These are phyloP conservation scores for Lithophane socia DNA, from an alignment of 2,888 invertebrate species.

Conservation along the genomic window DNA sequence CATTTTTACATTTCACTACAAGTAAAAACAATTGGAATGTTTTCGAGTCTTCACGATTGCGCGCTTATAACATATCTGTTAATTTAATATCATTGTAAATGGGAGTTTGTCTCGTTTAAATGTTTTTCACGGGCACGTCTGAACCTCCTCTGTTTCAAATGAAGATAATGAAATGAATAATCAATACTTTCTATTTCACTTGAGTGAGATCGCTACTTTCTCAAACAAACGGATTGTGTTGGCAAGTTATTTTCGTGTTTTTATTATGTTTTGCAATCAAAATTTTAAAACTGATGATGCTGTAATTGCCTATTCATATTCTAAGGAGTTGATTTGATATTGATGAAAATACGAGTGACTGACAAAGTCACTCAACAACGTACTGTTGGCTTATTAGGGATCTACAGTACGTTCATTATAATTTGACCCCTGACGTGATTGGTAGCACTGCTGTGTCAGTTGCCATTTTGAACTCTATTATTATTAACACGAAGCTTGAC, in stretches of 20 bases:
- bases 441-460: no score
- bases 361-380: not conserved
- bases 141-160: slow-evolving; percentile 20
- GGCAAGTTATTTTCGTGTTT: slow-evolving; percentile 9
- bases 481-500: no score
- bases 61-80: no score
- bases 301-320: not conserved
- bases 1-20: no score
- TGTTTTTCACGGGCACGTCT: not conserved
- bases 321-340: not conserved
- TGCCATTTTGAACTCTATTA: no score
- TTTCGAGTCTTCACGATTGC: no score
- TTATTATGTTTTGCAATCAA: no score
- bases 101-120: not conserved
- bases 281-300: not conserved
- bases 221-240: slow-evolving; percentile 17
- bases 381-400: not conserved
- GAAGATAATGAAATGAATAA: slow-evolving; percentile 32
- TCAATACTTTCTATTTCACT: slow-evolving; percentile 52
- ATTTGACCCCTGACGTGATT: no score
- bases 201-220: slow-evolving; percentile 34
- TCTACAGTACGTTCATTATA: no score
- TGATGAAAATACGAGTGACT: slow-evolving; percentile 5
- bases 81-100: no score
- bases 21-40: no score